Evolutionary conservation across 2,113 vertebrate species (phyloP), one percentile per base, ranked within the genome.

Genomic region (Ciconia maguari): DNA sequence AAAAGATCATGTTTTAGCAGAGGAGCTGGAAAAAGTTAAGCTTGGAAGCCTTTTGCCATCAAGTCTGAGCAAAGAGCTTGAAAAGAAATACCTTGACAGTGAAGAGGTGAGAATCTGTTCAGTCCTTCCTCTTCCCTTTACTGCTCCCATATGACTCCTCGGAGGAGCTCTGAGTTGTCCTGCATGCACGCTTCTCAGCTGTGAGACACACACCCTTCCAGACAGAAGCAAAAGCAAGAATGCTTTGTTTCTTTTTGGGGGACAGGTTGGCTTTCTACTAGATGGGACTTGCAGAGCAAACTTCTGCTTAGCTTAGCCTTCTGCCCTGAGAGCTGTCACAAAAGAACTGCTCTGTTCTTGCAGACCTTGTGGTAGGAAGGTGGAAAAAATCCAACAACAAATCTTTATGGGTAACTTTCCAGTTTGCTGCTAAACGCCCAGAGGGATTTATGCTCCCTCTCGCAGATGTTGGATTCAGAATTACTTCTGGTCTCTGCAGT

Each of bases 1-100:
- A 70, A 98, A 98, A 29, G 98, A 99, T 49, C 85, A 94, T 17
- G 97, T 97, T 34, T 97, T 99, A 94, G 90, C 96, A 0, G 75
- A 83, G 6, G 97, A 98, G 80, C 85, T 99, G 74, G 98, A 98
- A 71, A 92, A 76, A 34, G 57, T 96, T 74, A 86, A 86, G 41
- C 96, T 99, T 65, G 98, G 98, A 79, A 97, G 97, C 81, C 98
- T 99, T 95, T 97, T 99, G 89, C 96, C 97, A 38, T 85, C 89
- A 30, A 83, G 90, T 18, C 85, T 97, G 57, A 94, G 98, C 88
- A 94, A 76, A 54, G 54, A 52, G 12, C 95, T 99, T 83, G 98
- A 99, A 97, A 96, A 97, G 11, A 97, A 96, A 48, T 99, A 98
- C 96, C 81, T 99, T 36, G 94, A 79, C 75, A 95, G 97, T 22